Evolutionary conservation across 1,140 invertebrate species (phyloP).

Genomic region (Bradysia coprophila): DNA sequence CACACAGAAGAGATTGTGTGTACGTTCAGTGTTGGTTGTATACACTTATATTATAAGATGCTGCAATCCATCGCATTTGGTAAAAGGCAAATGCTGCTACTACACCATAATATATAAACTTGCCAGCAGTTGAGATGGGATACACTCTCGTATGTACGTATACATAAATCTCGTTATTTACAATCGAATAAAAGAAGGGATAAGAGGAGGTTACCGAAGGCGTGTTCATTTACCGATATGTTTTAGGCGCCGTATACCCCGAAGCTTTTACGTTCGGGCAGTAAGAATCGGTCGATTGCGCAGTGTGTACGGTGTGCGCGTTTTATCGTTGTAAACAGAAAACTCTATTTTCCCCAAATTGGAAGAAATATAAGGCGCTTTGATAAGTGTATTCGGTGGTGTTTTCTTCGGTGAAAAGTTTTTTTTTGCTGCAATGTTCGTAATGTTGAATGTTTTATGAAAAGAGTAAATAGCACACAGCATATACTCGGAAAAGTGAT

Average conservation of each 20-base stretch:
- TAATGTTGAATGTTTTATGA: neutral
- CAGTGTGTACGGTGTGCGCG: constrained; percentile 1
- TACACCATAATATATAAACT: no score
- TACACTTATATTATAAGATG: no score
- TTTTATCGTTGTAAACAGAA: neutral
- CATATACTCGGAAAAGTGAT: neutral
- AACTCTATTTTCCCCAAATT: no score
- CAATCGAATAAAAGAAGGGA: neutral
- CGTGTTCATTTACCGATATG: neutral
- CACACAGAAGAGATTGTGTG: no score
- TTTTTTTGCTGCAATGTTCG: neutral
- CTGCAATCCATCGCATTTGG: no score
- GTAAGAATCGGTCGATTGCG: constrained; percentile 3
- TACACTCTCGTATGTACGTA: no score
- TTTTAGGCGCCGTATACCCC: constrained; percentile 4
- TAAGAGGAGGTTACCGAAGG: neutral
- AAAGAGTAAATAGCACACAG: neutral
- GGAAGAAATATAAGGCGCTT: no score
- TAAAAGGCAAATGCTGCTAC: no score
- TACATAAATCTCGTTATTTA: neutral
- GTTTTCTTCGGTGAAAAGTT: neutral
- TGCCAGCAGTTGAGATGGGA: no score
- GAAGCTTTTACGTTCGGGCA: constrained; percentile 3
- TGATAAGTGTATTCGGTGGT: neutral
- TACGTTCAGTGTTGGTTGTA: no score